Percentiles rank a stretch among this genome's conserved stretches.
Evolutionary conservation across 2,888 invertebrate genomes (phyloP).

Genomic region (Leptinotarsa haldemani): DNA sequence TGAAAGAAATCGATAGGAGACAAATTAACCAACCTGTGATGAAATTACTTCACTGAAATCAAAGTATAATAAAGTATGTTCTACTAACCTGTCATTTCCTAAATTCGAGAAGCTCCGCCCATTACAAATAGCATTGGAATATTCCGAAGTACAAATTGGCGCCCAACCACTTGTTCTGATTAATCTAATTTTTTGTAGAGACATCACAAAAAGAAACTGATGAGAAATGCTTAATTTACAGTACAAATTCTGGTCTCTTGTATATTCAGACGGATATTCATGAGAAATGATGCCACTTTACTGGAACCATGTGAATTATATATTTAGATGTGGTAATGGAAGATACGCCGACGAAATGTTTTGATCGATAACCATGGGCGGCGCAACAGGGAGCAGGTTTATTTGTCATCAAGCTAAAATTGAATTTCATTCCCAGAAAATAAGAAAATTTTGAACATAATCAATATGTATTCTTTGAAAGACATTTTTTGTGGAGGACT

Average conservation of each 20-base stretch:
- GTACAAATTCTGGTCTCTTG: background rate
- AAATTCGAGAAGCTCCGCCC: background rate
- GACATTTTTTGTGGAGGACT: too few relatives aligned
- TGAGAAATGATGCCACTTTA: background rate
- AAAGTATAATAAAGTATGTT: too few relatives aligned
- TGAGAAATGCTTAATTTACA: background rate
- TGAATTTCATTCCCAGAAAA: too few relatives aligned
- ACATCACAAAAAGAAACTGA: background rate
- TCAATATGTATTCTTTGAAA: too few relatives aligned
- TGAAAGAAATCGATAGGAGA: too few relatives aligned
- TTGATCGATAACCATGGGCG: constrained; percentile 3
- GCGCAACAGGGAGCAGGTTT: background rate
- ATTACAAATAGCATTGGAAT: background rate
- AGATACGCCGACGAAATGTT: background rate
- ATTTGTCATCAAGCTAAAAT: too few relatives aligned
- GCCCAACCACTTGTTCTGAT: background rate
- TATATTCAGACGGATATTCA: background rate
- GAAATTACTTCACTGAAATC: too few relatives aligned
- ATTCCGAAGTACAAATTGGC: background rate
- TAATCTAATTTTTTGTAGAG: background rate
- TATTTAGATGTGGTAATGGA: background rate
- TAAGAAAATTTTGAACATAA: too few relatives aligned
- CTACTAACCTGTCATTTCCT: constrained; percentile 8
- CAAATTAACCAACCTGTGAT: too few relatives aligned
- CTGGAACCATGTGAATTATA: background rate